These are phyloP conservation scores for Psittacula cyanocephala DNA, from an alignment of 2,113 vertebrate species.

Conservation along the genomic window DNA sequence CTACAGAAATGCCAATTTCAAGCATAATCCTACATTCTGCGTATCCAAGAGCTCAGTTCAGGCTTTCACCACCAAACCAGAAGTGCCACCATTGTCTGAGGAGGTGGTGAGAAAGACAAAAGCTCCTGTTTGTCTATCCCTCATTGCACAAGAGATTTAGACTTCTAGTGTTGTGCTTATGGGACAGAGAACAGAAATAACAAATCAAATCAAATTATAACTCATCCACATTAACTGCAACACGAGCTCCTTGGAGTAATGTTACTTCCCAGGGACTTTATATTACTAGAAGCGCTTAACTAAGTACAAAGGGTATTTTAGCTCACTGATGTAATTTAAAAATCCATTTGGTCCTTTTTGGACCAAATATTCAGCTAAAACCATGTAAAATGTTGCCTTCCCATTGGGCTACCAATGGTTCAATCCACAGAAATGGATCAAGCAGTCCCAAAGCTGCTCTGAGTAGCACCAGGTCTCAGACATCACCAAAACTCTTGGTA, in stretches of 20 bases:
- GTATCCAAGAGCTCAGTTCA: neutral
- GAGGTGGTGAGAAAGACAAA: neutral
- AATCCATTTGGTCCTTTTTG: neutral
- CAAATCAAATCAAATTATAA: neutral
- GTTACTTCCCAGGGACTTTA: neutral
- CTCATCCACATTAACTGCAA: neutral
- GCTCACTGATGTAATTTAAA: neutral
- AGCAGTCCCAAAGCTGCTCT: neutral
- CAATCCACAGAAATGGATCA: neutral
- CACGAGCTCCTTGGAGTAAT: neutral
- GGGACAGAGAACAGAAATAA: neutral
- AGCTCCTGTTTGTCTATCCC: neutral
- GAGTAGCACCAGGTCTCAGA: neutral
- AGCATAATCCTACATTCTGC: neutral
- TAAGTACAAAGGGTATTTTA: neutral
- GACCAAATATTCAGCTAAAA: neutral
- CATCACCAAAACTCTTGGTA: neutral
- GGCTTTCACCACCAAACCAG: neutral
- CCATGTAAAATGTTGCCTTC: neutral
- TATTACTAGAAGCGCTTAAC: neutral
- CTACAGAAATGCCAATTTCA: neutral
- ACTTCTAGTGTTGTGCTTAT: neutral
- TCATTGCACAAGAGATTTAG: neutral
- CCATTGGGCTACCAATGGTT: neutral
- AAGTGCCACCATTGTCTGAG: neutral